Conservation (phyloP, 2,113 vertebrate species). For the Coptodon rendalli region DNA sequence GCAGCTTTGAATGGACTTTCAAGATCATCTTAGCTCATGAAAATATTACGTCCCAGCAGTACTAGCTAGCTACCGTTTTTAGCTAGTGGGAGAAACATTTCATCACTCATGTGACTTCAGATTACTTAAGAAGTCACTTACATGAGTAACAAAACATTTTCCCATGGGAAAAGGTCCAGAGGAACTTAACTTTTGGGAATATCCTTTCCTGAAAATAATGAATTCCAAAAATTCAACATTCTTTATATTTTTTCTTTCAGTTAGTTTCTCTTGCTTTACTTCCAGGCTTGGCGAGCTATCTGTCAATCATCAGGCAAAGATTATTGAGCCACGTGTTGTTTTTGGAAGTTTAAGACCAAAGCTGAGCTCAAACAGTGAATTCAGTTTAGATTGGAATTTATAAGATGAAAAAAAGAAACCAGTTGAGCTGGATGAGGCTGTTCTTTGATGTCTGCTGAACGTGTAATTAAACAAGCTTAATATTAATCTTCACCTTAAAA, state of each 20-base stretch:
- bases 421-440: background rate
- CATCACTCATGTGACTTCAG: background rate
- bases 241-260: background rate
- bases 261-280: background rate
- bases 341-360: background rate
- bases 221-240: background rate
- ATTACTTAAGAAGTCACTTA: background rate
- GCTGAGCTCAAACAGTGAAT: background rate
- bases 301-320: background rate
- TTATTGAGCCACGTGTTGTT: background rate
- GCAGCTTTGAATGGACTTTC: background rate
- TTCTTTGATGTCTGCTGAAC: background rate
- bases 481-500: background rate
- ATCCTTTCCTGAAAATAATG: background rate
- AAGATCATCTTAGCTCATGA: background rate
- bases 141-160: background rate
- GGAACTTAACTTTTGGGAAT: background rate
- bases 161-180: background rate
- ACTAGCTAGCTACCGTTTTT: background rate
- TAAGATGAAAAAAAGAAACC: background rate
- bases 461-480: background rate
- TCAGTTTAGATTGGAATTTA: background rate
- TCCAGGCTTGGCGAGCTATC: accelerated
- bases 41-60: background rate
- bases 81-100: background rate